These are phyloP conservation scores for Lepeophtheirus nordmannii DNA, from an alignment of 2,888 invertebrate genomes.

Conservation along the genomic window DNA sequence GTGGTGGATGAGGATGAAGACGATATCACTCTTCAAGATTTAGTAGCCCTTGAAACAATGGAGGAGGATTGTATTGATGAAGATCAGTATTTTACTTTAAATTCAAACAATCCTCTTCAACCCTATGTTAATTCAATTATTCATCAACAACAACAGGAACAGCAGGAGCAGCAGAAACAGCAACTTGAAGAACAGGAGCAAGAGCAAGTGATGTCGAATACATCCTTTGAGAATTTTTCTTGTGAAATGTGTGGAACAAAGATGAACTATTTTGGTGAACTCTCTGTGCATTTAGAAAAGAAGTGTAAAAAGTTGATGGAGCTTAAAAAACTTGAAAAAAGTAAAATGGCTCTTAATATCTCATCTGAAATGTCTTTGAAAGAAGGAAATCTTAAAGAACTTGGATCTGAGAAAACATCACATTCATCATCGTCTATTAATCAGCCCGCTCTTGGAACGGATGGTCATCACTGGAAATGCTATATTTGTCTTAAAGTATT, in stretches of 20 bases:
- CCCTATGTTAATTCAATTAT: slow-evolving; percentile 5
- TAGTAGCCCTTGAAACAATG: slow-evolving; percentile 22
- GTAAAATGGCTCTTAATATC: not conserved
- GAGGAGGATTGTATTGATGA: slow-evolving; percentile 17
- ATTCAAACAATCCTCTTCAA: not conserved
- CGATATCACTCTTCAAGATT: slow-evolving; percentile 23
- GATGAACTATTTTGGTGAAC: not conserved
- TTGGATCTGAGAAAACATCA: not conserved
- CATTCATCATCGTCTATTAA: not conserved
- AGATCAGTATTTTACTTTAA: slow-evolving; percentile 5
- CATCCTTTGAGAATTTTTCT: not conserved
- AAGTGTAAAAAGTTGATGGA: too few relatives aligned
- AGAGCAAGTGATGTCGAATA: not conserved
- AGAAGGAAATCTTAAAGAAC: not conserved
- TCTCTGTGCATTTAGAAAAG: not conserved
- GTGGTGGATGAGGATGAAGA: slow-evolving; percentile 4
- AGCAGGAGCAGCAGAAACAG: not conserved
- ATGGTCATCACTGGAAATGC: slow-evolving; percentile 16
- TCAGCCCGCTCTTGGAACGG: slow-evolving; percentile 1
- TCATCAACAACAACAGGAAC: slow-evolving; percentile 6
- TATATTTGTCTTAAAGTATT: slow-evolving; percentile 12
- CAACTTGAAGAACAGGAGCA: not conserved
- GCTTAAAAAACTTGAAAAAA: too few relatives aligned
- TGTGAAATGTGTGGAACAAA: not conserved
- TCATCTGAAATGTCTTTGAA: not conserved